These are phyloP conservation scores for Eumacrocentrus americanus DNA, from an alignment of 2,888 invertebrate genomes.

Conservation along the genomic window DNA sequence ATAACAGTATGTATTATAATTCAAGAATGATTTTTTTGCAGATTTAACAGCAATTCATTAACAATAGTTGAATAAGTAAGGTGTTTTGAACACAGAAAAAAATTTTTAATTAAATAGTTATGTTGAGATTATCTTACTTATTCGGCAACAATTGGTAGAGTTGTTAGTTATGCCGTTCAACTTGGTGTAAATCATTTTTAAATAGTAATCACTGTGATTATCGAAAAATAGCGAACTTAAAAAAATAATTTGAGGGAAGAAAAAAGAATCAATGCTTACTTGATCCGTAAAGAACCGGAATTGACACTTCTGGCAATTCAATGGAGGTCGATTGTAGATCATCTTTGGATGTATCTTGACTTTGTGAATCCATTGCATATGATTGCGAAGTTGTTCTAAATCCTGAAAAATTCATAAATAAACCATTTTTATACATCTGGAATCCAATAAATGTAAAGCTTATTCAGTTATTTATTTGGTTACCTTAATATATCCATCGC, in stretches of 20 bases:
- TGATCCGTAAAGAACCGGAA: conserved; percentile 94
- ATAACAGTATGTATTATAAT: too few relatives aligned
- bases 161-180: too few relatives aligned
- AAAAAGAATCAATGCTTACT: conserved; percentile 49
- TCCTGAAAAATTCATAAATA: conserved; percentile 63
- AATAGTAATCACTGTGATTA: too few relatives aligned
- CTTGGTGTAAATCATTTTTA: too few relatives aligned
- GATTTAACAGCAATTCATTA: neutral
- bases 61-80: neutral
- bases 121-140: too few relatives aligned
- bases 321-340: conserved; percentile 92
- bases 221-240: too few relatives aligned
- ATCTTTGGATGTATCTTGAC: conserved; percentile 95
- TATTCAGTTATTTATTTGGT: conserved; percentile 5
- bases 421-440: conserved; percentile 4
- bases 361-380: conserved; percentile 98
- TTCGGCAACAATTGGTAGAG: too few relatives aligned
- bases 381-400: conserved; percentile 89
- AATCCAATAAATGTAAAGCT: neutral
- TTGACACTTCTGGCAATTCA: conserved; percentile 96
- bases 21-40: too few relatives aligned
- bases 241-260: too few relatives aligned
- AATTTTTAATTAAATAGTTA: too few relatives aligned
- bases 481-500: conserved; percentile 92
- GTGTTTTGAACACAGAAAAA: conserved; percentile 6